A percentile compares a stretch with the other conserved stretches of the same genome.
Evolutionary conservation across 2,888 invertebrate species (phyloP).

Genomic region (Thyatira batis): DNA sequence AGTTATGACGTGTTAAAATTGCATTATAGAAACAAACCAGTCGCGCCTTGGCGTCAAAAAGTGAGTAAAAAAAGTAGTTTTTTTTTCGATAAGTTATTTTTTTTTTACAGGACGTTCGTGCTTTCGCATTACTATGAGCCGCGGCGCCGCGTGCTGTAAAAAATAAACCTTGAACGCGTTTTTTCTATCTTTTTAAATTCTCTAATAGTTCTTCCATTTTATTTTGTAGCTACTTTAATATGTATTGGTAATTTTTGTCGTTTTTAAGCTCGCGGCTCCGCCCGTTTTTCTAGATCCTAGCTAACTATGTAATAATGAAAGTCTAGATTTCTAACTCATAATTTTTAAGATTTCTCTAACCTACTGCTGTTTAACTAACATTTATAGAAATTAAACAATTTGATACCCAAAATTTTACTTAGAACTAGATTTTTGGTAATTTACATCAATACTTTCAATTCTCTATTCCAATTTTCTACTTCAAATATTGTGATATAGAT

Average conservation of each 20-base stretch:
- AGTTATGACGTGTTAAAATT: conserved; percentile 49
- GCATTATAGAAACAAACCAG: conserved; percentile 13
- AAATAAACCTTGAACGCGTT: background rate
- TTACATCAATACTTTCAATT: no score
- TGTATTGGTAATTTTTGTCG: no score
- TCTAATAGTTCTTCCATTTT: no score
- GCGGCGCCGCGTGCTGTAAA: background rate
- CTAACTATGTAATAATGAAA: no score
- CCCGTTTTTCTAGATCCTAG: background rate
- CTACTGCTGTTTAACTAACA: no score
- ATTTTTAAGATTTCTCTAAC: no score
- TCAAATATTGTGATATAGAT: no score
- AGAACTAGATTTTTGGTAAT: no score
- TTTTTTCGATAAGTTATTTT: background rate
- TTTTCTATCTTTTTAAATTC: background rate
- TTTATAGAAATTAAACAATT: no score
- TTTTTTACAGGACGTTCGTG: background rate
- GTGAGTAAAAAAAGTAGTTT: conserved; percentile 18
- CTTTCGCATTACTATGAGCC: background rate
- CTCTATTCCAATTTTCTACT: no score
- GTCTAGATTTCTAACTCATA: background rate
- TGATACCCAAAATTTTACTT: no score
- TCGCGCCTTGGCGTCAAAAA: conserved; percentile 19
- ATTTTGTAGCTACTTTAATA: no score
- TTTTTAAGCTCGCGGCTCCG: background rate